These are phyloP conservation scores for Brienomyrus longianalis DNA, from an alignment of 2,113 vertebrate species.

Conservation along the genomic window DNA sequence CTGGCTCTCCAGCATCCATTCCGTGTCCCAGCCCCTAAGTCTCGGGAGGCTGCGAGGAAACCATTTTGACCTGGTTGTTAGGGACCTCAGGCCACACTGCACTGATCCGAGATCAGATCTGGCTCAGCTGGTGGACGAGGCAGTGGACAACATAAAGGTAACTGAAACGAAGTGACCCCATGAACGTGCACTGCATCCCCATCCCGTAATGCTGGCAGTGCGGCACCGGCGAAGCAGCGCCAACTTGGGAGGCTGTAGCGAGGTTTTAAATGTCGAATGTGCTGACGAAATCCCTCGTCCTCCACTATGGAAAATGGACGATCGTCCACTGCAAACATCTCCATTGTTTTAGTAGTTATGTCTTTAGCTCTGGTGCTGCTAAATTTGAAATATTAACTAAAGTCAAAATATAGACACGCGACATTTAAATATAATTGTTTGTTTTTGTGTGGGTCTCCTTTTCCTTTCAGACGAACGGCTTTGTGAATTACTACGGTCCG, in stretches of 20 bases:
- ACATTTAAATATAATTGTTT: background rate
- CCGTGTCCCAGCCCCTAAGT: conserved; percentile 65
- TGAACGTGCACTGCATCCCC: background rate
- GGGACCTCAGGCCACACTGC: conserved; percentile 64
- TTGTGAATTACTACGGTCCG: conserved; percentile 76
- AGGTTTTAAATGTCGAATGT: background rate
- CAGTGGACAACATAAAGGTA: conserved; percentile 79
- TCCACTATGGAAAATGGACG: background rate
- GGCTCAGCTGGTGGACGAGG: conserved; percentile 66
- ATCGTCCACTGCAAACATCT: background rate
- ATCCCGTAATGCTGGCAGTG: background rate
- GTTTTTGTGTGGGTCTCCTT: conserved; percentile 16
- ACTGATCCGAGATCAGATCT: conserved; percentile 43
- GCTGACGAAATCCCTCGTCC: background rate
- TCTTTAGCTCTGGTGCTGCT: background rate
- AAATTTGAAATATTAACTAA: background rate
- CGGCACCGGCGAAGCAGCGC: background rate
- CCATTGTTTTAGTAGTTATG: background rate
- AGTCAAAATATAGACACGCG: background rate
- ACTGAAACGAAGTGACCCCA: background rate
- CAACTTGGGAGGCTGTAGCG: background rate
- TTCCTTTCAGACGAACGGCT: conserved; percentile 61
- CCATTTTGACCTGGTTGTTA: conserved; percentile 81
- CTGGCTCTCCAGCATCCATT: conserved; percentile 62
- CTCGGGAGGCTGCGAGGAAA: conserved; percentile 85